Evolutionary conservation across 2,888 invertebrate genomes (phyloP).

Genomic region (Spisula solida): DNA sequence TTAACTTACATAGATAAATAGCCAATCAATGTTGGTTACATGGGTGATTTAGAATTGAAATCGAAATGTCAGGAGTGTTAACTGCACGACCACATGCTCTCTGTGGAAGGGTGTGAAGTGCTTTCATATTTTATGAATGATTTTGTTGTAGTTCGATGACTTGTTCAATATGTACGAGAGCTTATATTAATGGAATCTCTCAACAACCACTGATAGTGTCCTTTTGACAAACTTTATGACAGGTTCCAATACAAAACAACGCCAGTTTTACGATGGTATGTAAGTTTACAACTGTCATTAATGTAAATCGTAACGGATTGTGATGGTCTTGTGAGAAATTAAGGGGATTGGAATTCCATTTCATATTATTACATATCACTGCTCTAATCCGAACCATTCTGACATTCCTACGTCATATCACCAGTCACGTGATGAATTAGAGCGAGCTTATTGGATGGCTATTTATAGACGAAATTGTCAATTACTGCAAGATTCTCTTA

Average conservation of each 20-base stretch:
- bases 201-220: constrained; percentile 27
- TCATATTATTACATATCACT: background rate
- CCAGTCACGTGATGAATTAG: background rate
- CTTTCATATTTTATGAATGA: constrained; percentile 41
- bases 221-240: constrained; percentile 5
- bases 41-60: constrained; percentile 3
- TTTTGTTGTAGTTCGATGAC: constrained; percentile 25
- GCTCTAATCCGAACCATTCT: background rate
- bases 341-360: background rate
- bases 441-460: background rate
- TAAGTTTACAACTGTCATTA: background rate
- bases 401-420: background rate
- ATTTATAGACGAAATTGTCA: background rate
- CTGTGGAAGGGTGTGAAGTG: constrained; percentile 40
- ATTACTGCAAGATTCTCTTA: background rate
- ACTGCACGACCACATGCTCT: constrained; percentile 44
- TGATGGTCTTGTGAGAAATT: constrained; percentile 7
- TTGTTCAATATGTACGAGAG: background rate
- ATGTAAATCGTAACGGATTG: background rate
- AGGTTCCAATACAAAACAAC: constrained; percentile 10
- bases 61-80: background rate
- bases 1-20: constrained; percentile 40
- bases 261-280: constrained; percentile 22
- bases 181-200: constrained; percentile 29
- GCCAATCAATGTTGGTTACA: constrained; percentile 25